Base-by-base conservation (phyloP, 2,888 invertebrate genomes). In the Pyrgus malvae region DNA sequence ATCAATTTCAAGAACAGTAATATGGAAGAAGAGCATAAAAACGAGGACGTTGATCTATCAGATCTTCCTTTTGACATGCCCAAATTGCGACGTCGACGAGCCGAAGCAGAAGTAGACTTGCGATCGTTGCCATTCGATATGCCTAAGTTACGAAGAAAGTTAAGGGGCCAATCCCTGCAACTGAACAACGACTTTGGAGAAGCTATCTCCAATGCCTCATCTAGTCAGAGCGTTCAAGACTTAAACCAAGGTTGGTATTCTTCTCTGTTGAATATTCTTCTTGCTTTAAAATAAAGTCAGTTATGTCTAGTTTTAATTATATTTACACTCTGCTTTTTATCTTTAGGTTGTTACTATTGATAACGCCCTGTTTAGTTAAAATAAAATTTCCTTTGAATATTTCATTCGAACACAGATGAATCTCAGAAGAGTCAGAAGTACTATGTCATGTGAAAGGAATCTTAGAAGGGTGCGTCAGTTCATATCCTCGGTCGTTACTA, bases 51-150 rank as follows among this genome's bases (percentile, higher is more conserved):
- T 49, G 94, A 95, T 69, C 84, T 95, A 60, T 92, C 94, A 21
- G 96, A 96, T 85, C 91, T 97, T 64, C 97, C 97, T 1, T 97
- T 97, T 69, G 96, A 97, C 69, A 97, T 97, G 96, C 97, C 97
- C 44, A 97, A 97, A 78, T 81, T 97, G 62, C 91, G 96, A 55
- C 91, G 96, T 60, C 92, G 94, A 68, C 83, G 93, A 56, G 92
- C 94, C 66, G 93, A 94, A 70, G 95, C 95, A 49, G 95, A 95
- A 63, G 95, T 96, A 37, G 96, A 97, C 75, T 86, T 96, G 48
- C 91, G 95, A 61, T 93, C 97, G 76, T 91, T 97, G 73, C 97
- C 97, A 54, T 97, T 97, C 78, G 97, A 97, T 78, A 97, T 97
- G 97, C 97, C 97, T 23, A 97, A 97, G 83, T 85, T 97, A 55